Percentiles rank a stretch among this genome's conserved stretches.
These are phyloP conservation scores for Cyprinodon brontotheroides DNA, from an alignment of 2,113 vertebrate species.

Conservation along the genomic window DNA sequence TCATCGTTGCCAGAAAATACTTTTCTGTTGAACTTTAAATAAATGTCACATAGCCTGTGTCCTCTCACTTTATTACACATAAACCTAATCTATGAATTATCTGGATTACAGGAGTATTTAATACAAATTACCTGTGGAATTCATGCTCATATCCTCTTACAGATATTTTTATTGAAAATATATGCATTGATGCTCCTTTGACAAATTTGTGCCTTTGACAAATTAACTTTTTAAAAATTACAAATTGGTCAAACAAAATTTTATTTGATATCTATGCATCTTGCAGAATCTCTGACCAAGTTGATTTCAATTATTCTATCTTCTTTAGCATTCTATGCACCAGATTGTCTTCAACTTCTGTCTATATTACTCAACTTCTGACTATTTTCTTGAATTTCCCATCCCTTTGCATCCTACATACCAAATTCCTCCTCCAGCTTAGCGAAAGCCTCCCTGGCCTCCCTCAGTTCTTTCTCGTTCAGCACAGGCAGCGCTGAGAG, in stretches of 20 bases:
- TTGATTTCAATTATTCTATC: not conserved
- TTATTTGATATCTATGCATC: not conserved
- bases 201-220: too few species aligned
- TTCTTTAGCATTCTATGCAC: not conserved
- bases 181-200: too few species aligned
- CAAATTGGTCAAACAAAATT: not conserved
- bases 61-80: not conserved
- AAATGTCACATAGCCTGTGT: not conserved
- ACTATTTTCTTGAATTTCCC: not conserved
- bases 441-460: constrained; percentile 67
- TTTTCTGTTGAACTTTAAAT: not conserved
- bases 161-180: not conserved
- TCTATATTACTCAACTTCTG: not conserved
- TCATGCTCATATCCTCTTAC: not conserved
- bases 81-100: not conserved
- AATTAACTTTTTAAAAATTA: too few species aligned
- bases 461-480: constrained; percentile 66
- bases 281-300: too few species aligned
- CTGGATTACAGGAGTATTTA: not conserved
- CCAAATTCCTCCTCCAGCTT: constrained; percentile 79
- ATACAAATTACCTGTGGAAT: not conserved
- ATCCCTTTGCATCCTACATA: constrained; percentile 49
- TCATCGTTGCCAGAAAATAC: not conserved
- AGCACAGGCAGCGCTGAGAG: constrained; percentile 73
- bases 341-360: not conserved